Evolutionary conservation across 2,888 invertebrate genomes (phyloP), one percentile per base, ranked within the genome.

Genomic region (Patella caerulea): DNA sequence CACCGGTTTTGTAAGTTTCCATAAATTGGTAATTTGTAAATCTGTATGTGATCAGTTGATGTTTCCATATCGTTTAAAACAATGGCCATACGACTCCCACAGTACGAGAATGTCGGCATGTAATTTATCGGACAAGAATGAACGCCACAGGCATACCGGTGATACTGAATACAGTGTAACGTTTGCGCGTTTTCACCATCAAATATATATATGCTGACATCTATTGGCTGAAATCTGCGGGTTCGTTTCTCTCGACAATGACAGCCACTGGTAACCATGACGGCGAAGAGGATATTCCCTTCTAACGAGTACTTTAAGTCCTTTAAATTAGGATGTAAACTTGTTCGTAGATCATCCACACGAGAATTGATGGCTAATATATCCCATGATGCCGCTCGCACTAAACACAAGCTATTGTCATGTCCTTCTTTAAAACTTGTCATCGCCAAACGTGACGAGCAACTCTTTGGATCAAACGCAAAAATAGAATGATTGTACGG

Each of bases 91-190:
- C 91, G 86, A 72, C 87, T 90, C 11, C 91, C 90, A 79, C 91
- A 91, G 71, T 85, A 84, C 0, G 91, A 91, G 81, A 91, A 89
- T 19, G 90, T 82, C 0, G 91, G 91, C 83, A 89, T 86, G 84
- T 90, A 91, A 83, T 91, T 91, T 77, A 89, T 83, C 3, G 90
- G 90, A 76, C 91, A 91, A 24, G 88, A 86, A 82, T 91, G 91
- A 52, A 85, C 83, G 2, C 88, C 88, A 76, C 91, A 91, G 7
- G 90, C 88, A 81, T 88, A 91, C 12, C 91, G 85, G 74, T 88
- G 88, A 83, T 90, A 91, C 83, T 90, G 90, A 15, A 91, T 88
- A 80, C 91, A 91, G 82, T 90, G 90, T 19, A 91, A 82, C 0
- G 90, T 90, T 72, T 88, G 86, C 11, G 88, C 85, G 9, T 88